These are phyloP conservation scores for Aphelenchoides fujianensis DNA, from an alignment of 1,140 invertebrate species.

Conservation along the genomic window DNA sequence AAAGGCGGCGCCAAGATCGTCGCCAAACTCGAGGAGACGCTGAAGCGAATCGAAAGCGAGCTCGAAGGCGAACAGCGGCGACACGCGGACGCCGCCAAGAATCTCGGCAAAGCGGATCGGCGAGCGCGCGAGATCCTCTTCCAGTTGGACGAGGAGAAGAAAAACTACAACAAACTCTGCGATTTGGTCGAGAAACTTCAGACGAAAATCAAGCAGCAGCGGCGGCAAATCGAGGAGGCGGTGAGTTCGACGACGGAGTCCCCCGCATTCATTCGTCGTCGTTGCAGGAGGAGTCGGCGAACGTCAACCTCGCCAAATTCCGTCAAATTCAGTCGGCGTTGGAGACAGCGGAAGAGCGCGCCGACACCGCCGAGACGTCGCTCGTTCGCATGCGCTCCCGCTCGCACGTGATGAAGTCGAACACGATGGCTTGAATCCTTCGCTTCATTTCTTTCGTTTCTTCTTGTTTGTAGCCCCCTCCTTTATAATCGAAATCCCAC, in stretches of 20 bases:
- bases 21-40: constrained; percentile 67
- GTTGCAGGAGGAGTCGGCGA: constrained; percentile 83
- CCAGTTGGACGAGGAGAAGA: constrained; percentile 64
- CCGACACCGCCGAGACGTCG: constrained; percentile 81
- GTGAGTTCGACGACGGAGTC: constrained; percentile 22
- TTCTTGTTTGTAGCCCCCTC: not conserved
- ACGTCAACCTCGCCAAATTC: constrained; percentile 96
- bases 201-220: constrained; percentile 97
- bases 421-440: constrained; percentile 24
- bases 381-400: constrained; percentile 43
- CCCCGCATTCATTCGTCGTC: not conserved
- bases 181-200: constrained; percentile 97
- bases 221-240: constrained; percentile 97
- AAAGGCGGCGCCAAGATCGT: constrained; percentile 87
- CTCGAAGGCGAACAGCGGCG: constrained; percentile 94
- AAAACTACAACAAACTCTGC: constrained; percentile 66
- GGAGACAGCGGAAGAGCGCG: constrained; percentile 95
- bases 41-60: constrained; percentile 85
- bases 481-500: not conserved
- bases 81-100: constrained; percentile 77
- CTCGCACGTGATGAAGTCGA: constrained; percentile 30
- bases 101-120: constrained; percentile 73
- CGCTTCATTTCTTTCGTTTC: too few relatives aligned
- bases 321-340: constrained; percentile 96
- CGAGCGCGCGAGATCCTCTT: constrained; percentile 74